Evolutionary conservation across 2,113 vertebrate species (phyloP).

Genomic region (Halcyon malimbica): DNA sequence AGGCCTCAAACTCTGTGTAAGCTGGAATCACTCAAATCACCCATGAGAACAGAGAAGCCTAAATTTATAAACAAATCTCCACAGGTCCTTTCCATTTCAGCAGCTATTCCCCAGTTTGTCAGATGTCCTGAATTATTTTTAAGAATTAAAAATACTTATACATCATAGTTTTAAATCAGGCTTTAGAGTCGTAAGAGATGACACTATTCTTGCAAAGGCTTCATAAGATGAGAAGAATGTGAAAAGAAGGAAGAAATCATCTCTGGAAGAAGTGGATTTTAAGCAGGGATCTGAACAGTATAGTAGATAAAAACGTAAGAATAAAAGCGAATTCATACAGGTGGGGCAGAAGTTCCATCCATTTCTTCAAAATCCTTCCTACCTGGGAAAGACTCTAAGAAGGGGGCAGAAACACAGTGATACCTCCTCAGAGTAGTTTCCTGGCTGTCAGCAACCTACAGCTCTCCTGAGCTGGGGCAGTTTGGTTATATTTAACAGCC

Average conservation of each 20-base stretch:
- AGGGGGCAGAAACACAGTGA: background rate
- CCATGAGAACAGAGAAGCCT: constrained; percentile 5
- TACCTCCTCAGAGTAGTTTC: background rate
- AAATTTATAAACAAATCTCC: constrained; percentile 24
- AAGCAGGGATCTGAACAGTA: background rate
- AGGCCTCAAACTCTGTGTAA: constrained; percentile 25
- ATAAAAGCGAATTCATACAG: background rate
- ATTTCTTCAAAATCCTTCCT: background rate
- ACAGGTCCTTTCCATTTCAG: constrained; percentile 12
- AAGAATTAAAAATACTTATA: constrained; percentile 1
- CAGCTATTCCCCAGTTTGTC: background rate
- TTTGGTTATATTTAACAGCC: background rate
- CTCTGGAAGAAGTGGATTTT: background rate
- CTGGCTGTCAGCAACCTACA: background rate
- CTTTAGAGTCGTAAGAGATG: background rate
- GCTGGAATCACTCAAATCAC: constrained; percentile 35
- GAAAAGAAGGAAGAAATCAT: background rate
- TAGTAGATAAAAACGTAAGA: background rate
- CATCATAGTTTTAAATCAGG: background rate
- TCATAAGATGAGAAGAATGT: background rate
- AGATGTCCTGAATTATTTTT: background rate
- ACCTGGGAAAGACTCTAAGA: background rate
- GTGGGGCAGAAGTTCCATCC: background rate
- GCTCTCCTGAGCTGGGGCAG: background rate
- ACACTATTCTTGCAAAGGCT: background rate